Evolutionary conservation across 1,140 invertebrate genomes (phyloP).

Genomic region (Ips nitidus): DNA sequence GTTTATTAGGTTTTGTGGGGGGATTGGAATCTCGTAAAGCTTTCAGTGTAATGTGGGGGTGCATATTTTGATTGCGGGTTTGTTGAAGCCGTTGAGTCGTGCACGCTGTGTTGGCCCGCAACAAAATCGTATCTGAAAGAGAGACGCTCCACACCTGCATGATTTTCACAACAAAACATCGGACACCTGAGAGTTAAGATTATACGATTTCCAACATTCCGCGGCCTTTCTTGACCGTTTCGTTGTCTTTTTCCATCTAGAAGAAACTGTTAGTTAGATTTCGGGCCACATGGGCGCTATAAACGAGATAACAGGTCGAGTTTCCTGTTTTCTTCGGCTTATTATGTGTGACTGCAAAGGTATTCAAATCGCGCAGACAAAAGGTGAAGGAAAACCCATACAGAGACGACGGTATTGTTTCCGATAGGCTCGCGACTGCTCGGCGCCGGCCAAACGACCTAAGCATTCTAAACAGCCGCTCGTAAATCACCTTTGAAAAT

Average conservation of each 20-base stretch:
- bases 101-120: slow-evolving; percentile 17
- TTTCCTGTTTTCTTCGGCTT: neutral
- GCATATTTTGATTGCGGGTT: neutral
- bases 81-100: neutral
- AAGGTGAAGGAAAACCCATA: slow-evolving; percentile 1
- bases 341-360: neutral
- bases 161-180: slow-evolving; percentile 36
- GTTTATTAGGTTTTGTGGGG: too few relatives aligned
- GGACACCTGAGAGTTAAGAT: slow-evolving; percentile 35
- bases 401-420: slow-evolving; percentile 7
- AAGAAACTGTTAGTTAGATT: neutral
- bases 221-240: slow-evolving; percentile 24
- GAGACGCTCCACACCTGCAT: slow-evolving; percentile 33
- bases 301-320: neutral
- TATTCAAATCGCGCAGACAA: slow-evolving; percentile 1
- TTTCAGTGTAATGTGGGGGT: neutral
- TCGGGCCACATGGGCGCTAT: neutral
- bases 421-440: slow-evolving; percentile 9
- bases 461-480: slow-evolving; percentile 6
- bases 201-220: slow-evolving; percentile 36
- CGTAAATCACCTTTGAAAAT: slow-evolving; percentile 11
- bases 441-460: slow-evolving; percentile 3
- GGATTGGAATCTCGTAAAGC: too few relatives aligned
- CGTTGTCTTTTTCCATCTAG: slow-evolving; percentile 12
- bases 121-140: slow-evolving; percentile 35